A percentile compares a stretch with the other conserved stretches of the same genome.
These are phyloP conservation scores for Lepus europaeus DNA, from an alignment of 2,113 vertebrate genomes.

Conservation along the genomic window DNA sequence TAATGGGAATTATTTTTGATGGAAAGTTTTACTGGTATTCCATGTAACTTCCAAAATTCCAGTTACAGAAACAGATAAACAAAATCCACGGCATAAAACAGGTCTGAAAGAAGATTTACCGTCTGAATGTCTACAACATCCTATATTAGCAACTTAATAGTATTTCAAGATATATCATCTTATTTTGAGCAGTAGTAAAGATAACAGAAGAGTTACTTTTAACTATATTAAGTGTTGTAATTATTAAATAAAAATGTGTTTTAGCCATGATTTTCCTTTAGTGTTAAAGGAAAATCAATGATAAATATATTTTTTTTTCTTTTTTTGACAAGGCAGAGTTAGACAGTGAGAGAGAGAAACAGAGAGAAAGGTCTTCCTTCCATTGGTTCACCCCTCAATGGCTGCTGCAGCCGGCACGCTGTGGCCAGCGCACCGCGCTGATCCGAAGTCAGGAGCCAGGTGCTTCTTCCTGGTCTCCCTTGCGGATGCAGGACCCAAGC, in stretches of 20 bases:
- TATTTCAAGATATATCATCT: neutral
- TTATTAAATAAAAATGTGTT: constrained; percentile 58
- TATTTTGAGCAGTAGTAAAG: neutral
- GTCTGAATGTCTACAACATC: neutral
- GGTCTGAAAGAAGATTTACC: neutral
- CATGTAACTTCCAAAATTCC: neutral
- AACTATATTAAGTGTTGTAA: neutral
- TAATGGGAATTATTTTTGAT: neutral
- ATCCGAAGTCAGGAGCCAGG: too few relatives aligned
- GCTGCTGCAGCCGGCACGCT: too few relatives aligned
- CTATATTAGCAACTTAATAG: neutral
- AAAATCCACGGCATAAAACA: neutral
- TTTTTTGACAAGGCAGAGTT: too few relatives aligned
- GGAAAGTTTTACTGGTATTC: neutral
- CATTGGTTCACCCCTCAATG: too few relatives aligned
- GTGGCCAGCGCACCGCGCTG: too few relatives aligned
- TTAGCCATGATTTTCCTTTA: constrained; percentile 55
- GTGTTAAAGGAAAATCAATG: constrained; percentile 66
- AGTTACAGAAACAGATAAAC: neutral
- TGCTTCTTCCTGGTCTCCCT: too few relatives aligned
- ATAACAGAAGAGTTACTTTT: constrained; percentile 12
- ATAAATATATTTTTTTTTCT: neutral
- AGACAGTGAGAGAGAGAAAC: too few relatives aligned
- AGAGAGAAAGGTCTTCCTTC: too few relatives aligned
- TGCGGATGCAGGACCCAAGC: too few relatives aligned